These are phyloP conservation scores for Pseudorasbora parva DNA, from an alignment of 2,113 vertebrate species.

Conservation along the genomic window DNA sequence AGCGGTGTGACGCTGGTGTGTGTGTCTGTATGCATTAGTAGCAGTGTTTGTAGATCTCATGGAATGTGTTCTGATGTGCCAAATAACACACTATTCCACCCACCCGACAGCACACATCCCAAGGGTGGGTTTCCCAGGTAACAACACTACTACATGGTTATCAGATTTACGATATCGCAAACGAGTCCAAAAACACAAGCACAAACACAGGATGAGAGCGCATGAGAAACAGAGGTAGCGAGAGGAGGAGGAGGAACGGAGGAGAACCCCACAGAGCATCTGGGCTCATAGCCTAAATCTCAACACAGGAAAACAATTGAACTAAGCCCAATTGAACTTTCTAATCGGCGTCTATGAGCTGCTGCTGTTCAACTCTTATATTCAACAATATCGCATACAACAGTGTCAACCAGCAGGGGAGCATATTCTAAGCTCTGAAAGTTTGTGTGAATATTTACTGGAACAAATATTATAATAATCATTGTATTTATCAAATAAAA, in stretches of 20 bases:
- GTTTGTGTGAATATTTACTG: too few relatives aligned
- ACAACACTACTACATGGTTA: constrained; percentile 43
- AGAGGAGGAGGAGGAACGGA: constrained; percentile 25
- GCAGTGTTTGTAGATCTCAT: constrained; percentile 47
- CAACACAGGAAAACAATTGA: constrained; percentile 20
- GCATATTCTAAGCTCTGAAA: too few relatives aligned
- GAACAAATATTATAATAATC: too few relatives aligned
- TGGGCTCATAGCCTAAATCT: constrained; percentile 33
- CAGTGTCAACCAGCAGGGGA: too few relatives aligned
- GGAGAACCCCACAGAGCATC: constrained; percentile 18
- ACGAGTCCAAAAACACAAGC: constrained; percentile 50
- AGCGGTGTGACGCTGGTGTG: constrained; percentile 10
- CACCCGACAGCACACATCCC: neutral
- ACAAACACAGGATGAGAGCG: neutral
- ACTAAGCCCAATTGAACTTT: neutral
- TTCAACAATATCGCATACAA: neutral
- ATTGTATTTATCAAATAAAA: too few relatives aligned
- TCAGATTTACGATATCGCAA: constrained; percentile 52
- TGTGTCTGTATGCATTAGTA: constrained; percentile 24
- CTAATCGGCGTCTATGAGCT: constrained; percentile 13
- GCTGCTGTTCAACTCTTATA: constrained; percentile 3
- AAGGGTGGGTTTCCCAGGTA: constrained; percentile 50
- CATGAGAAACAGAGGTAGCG: neutral
- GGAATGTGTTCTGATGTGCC: constrained; percentile 52
- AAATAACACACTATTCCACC: constrained; percentile 49